Evolutionary conservation across 2,888 invertebrate genomes (phyloP).

Genomic region (Tetramorium bicarinatum): DNA sequence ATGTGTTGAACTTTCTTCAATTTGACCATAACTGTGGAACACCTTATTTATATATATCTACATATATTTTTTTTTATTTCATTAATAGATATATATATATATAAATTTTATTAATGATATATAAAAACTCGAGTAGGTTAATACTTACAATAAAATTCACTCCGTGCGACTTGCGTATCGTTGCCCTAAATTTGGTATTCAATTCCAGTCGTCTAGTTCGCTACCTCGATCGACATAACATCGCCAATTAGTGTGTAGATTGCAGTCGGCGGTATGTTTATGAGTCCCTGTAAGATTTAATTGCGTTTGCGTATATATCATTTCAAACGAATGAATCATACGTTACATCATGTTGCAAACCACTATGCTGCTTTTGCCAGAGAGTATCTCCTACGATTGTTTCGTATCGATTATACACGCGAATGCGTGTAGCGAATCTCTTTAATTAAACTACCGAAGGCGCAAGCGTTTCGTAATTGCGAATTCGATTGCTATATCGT

Average conservation of each 20-base stretch:
- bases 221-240: slow-evolving; percentile 8
- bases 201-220: background rate
- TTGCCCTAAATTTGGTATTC: background rate
- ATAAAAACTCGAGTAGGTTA: too few species aligned
- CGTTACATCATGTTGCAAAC: background rate
- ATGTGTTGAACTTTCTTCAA: too few species aligned
- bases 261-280: slow-evolving; percentile 8
- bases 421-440: background rate
- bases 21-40: too few species aligned
- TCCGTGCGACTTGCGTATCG: background rate
- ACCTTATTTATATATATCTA: too few species aligned
- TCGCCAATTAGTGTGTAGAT: slow-evolving; percentile 10
- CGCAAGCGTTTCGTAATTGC: background rate
- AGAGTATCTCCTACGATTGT: background rate
- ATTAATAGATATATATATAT: too few species aligned
- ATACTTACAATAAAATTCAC: background rate
- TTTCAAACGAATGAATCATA: slow-evolving; percentile 9
- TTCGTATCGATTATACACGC: background rate
- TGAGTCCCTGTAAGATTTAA: slow-evolving; percentile 5
- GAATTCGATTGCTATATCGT: background rate
- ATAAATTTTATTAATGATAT: too few species aligned
- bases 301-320: background rate
- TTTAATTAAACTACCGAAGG: background rate
- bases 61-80: too few species aligned
- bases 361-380: background rate